Evolutionary conservation across 2,888 invertebrate species (phyloP).

Genomic region (Eilema depressum): DNA sequence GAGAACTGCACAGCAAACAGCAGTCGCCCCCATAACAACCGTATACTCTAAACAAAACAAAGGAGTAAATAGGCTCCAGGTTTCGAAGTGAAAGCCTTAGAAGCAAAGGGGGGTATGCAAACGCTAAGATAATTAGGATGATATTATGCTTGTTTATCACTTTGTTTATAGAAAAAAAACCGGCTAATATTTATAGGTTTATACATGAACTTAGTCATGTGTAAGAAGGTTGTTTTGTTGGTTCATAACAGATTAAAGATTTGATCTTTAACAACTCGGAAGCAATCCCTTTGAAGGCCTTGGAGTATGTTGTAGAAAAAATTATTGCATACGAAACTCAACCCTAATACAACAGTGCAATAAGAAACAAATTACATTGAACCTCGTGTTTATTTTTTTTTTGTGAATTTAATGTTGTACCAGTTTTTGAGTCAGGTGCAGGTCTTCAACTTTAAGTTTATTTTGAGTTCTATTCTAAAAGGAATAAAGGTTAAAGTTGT

Average conservation of each 20-base stretch:
- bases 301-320: constrained; percentile 45
- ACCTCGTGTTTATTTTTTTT: constrained; percentile 38
- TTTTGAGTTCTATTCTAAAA: constrained; percentile 33
- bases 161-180: not conserved
- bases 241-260: constrained; percentile 48
- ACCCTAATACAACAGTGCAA: constrained; percentile 25
- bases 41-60: no score
- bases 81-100: no score
- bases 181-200: not conserved
- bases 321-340: constrained; percentile 27
- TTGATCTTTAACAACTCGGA: constrained; percentile 66
- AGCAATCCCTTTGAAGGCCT: constrained; percentile 67
- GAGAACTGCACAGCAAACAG: no score
- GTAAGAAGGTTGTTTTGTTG: constrained; percentile 27
- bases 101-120: no score
- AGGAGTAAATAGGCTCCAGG: no score
- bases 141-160: no score
- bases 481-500: constrained; percentile 19
- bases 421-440: constrained; percentile 46
- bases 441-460: constrained; percentile 21
- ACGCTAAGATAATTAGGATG: no score
- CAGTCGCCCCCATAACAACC: no score
- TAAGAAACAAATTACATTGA: constrained; percentile 19
- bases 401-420: constrained; percentile 44
- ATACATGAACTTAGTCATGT: not conserved